Conservation (phyloP, 2,797 vertebrate species). For the Thaleichthys pacificus region DNA sequence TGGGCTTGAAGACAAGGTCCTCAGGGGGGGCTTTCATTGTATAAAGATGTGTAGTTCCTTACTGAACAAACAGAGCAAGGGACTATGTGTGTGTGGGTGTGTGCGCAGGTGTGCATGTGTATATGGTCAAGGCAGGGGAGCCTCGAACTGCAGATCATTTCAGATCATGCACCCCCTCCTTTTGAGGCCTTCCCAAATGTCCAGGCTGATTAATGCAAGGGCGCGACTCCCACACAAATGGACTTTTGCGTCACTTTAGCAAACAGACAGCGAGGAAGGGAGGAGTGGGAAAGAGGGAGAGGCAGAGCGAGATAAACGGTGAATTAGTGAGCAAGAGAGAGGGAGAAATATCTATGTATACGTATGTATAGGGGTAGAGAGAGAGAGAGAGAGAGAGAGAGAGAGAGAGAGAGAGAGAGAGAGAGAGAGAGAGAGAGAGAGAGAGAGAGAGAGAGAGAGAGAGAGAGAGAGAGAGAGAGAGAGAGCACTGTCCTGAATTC, state of each 20-base stretch:
- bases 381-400: constrained; percentile 40
- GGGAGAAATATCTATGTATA: neutral
- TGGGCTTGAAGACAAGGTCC: neutral
- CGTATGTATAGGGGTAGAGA: constrained; percentile 3
- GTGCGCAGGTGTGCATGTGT: constrained; percentile 17
- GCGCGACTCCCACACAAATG: constrained; percentile 45
- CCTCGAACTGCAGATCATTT: constrained; percentile 37
- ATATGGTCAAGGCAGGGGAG: neutral
- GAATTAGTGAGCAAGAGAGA: constrained; percentile 37
- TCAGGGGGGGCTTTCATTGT: neutral
- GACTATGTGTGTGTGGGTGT: constrained; percentile 3
- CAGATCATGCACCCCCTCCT: constrained; percentile 42
- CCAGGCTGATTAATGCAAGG: constrained; percentile 56
- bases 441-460: constrained; percentile 20
- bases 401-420: constrained; percentile 11
- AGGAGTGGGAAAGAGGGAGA: neutral
- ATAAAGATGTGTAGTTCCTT: constrained; percentile 27
- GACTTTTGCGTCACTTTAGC: constrained; percentile 42
- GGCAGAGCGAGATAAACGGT: constrained; percentile 10
- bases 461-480: constrained; percentile 21
- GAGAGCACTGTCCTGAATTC: constrained; percentile 80
- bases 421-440: constrained; percentile 12
- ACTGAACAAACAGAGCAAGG: constrained; percentile 25
- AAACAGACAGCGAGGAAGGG: constrained; percentile 6
- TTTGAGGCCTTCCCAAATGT: constrained; percentile 41